These are phyloP conservation scores for Drosophila bunnanda DNA, from an alignment of 2,888 invertebrate genomes.

Conservation along the genomic window DNA sequence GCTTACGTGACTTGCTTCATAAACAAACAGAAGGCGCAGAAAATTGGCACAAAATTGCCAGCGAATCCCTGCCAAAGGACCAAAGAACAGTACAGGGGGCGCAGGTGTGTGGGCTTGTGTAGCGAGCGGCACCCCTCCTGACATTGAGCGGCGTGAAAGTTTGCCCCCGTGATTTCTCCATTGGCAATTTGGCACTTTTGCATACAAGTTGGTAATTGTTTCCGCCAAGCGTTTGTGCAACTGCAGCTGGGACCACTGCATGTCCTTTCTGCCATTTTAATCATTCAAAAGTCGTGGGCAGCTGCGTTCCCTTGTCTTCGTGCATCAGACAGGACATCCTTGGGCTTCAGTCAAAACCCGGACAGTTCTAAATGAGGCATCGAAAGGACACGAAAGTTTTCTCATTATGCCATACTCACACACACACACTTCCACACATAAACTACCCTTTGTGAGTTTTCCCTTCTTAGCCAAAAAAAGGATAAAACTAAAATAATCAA, in stretches of 20 bases:
- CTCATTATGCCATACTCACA: conserved; percentile 80
- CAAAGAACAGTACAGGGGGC: neutral
- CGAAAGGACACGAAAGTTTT: conserved; percentile 82
- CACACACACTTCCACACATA: conserved; percentile 5
- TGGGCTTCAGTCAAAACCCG: conserved; percentile 49
- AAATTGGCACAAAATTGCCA: conserved; percentile 77
- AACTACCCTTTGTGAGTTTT: conserved; percentile 49
- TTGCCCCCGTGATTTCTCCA: conserved; percentile 32
- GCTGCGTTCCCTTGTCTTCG: conserved; percentile 50
- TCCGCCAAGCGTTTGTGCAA: conserved; percentile 68
- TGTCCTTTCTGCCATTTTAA: conserved; percentile 53
- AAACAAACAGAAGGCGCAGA: conserved; percentile 73
- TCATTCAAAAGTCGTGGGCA: conserved; percentile 73
- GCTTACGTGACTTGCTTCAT: conserved; percentile 78
- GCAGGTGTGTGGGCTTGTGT: conserved; percentile 11
- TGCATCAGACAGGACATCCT: conserved; percentile 24
- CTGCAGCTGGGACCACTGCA: conserved; percentile 48
- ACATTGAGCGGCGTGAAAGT: conserved; percentile 67
- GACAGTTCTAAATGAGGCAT: conserved; percentile 75
- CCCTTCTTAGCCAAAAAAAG: conserved; percentile 41
- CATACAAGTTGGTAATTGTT: conserved; percentile 77
- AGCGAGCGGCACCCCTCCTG: conserved; percentile 34
- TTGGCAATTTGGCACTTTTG: conserved; percentile 71
- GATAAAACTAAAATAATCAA: conserved; percentile 43
- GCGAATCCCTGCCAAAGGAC: conserved; percentile 56